Evolutionary conservation across 2,888 invertebrate genomes (phyloP).

Genomic region (Electrophaes corylata): DNA sequence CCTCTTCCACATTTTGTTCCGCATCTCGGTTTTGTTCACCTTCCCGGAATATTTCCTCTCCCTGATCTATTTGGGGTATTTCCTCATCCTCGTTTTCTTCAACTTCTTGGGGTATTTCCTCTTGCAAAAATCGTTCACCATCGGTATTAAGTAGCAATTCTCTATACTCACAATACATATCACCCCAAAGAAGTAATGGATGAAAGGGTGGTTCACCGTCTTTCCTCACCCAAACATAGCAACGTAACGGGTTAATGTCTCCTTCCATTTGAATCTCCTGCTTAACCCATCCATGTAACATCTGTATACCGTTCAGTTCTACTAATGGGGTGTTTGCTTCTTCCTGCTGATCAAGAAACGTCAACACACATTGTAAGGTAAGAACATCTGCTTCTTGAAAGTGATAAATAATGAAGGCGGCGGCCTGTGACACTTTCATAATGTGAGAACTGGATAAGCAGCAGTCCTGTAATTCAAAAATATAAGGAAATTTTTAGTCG

Average conservation of each 20-base stretch:
- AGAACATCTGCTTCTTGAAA: background rate
- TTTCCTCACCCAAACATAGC: too few species aligned
- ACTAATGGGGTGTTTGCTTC: too few species aligned
- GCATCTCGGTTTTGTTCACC: background rate
- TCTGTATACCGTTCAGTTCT: too few species aligned
- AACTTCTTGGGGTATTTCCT: background rate
- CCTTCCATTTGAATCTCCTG: too few species aligned
- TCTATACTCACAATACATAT: too few species aligned
- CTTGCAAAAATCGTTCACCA: background rate
- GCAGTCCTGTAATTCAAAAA: conserved; percentile 1
- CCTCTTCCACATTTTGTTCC: background rate
- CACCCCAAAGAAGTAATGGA: too few species aligned
- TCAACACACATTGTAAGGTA: background rate
- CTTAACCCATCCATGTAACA: too few species aligned
- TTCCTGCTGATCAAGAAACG: too few species aligned
- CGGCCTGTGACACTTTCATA: background rate
- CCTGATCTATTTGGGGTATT: too few species aligned
- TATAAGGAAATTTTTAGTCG: too few species aligned
- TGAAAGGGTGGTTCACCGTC: too few species aligned
- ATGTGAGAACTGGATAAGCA: background rate
- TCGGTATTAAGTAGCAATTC: background rate
- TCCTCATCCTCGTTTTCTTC: background rate
- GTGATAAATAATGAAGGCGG: background rate
- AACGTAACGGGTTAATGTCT: too few species aligned
- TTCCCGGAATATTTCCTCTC: background rate